A percentile compares a stretch with the other conserved stretches of the same genome.
phyloP scores from a whole-genome alignment of 2,113 vertebrate species.

The Myocastor coypus region DNA sequence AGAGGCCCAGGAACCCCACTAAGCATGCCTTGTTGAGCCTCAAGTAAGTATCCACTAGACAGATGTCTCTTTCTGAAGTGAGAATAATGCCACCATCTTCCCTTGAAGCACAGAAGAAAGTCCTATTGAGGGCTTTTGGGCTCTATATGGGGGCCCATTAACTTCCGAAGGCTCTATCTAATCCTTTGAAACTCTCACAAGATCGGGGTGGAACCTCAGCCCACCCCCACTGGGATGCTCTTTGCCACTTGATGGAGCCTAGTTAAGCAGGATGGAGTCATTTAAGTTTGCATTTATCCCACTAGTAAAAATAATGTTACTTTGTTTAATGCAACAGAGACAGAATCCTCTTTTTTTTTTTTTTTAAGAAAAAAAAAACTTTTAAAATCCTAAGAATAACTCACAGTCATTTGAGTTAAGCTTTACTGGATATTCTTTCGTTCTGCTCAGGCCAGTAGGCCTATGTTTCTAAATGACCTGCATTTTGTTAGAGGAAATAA shows the following conservation, averaged over 20 bases:
- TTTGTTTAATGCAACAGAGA: neutral
- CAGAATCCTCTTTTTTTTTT: neutral
- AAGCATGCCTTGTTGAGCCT: neutral
- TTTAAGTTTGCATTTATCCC: neutral
- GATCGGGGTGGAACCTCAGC: neutral
- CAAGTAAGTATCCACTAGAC: neutral
- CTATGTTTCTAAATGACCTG: neutral
- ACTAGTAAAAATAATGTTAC: neutral
- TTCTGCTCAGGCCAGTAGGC: neutral
- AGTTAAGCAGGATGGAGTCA: neutral
- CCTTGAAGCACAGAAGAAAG: neutral
- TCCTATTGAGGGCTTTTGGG: neutral
- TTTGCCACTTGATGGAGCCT: neutral
- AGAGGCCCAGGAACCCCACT: neutral
- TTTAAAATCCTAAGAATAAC: neutral
- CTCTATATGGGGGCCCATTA: neutral
- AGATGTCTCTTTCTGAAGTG: neutral
- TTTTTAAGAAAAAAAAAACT: neutral
- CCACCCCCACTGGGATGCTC: neutral
- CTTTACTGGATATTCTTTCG: neutral
- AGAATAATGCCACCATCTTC: neutral
- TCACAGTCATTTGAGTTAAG: neutral
- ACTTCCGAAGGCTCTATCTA: neutral
- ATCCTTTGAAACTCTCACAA: neutral
- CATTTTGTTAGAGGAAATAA: neutral